Base-by-base conservation (phyloP, 2,888 invertebrate genomes). In the Cerastoderma edule region DNA sequence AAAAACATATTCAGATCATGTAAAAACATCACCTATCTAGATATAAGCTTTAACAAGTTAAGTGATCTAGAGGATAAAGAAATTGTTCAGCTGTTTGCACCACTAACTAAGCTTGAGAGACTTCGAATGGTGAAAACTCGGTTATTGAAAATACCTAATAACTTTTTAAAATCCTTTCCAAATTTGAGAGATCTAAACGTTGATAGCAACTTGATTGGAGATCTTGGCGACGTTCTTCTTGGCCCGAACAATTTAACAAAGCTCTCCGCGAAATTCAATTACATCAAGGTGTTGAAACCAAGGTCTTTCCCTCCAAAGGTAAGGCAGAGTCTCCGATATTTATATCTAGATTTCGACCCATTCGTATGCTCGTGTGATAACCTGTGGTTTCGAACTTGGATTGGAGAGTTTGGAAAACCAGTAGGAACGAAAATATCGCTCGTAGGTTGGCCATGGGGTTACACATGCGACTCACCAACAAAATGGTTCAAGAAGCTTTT, bases 351-450 rank as follows among this genome's bases (percentile, higher is more conserved):
- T 6, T 27, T 48, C 27, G 67, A 72, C 39, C 65, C 66, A n/a
- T 67, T 72, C 33, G 35, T 24, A 5, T 72, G 72, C 33, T 50
- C 54, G 6, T 72, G 72, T 67, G 53, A 57, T 2, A 57, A 65
- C n/a, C 56, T 72, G 16, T 67, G 67, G 67, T 72, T 72, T 46
- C 39, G 72, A 50, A 50, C 56, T 30, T 67, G 66, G 72, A 46
- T 72, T 22, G 60, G 22, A 28, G 33, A 33, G 13, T 19, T 28
- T 13, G 66, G n/a, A 24, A 66, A 56, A 4, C 50, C 24, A n/a
- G 13, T 6, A 32, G 44, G 44, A 8, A 57, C 57, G 22, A 57
- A 57, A 8, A 54, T 67, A 30, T 16, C 32, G 0, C 54, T 53
- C 16, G 30, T 2, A 33, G 27, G 22, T 22, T 67, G 67, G 67